Conservation (phyloP, 1,140 invertebrate genomes). For the Piezodorus guildinii region DNA sequence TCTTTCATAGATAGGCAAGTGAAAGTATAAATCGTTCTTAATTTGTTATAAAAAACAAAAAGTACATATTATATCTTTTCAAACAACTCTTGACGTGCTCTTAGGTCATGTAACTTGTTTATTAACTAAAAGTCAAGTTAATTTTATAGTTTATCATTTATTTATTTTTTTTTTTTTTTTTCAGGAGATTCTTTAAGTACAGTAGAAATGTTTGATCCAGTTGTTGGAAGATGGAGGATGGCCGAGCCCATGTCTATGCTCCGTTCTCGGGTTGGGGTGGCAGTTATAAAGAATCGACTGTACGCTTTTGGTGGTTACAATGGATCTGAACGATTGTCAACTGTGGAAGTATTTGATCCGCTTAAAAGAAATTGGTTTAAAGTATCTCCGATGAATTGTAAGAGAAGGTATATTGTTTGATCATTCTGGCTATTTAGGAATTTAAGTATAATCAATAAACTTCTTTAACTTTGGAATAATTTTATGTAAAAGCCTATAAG, state of each 20-base stretch:
- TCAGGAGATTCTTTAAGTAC: constrained; percentile 72
- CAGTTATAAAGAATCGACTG: constrained; percentile 61
- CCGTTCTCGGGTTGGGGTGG: constrained; percentile 71
- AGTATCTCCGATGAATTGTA: constrained; percentile 71
- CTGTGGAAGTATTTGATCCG: constrained; percentile 82
- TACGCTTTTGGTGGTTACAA: constrained; percentile 72
- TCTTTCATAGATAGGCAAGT: too few relatives aligned
- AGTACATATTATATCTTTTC: too few relatives aligned
- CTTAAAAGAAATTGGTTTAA: constrained; percentile 59
- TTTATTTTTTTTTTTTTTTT: not conserved
- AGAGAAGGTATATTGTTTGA: constrained; percentile 48
- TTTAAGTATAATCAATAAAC: too few relatives aligned
- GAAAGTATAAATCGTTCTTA: too few relatives aligned
- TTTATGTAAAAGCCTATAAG: too few relatives aligned
- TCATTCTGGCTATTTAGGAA: too few relatives aligned
- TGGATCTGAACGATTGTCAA: constrained; percentile 65
- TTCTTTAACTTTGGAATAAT: too few relatives aligned
- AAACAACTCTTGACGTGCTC: too few relatives aligned
- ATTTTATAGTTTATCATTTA: too few relatives aligned
- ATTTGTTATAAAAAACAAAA: too few relatives aligned
- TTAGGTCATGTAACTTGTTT: too few relatives aligned
- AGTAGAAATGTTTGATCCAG: constrained; percentile 76
- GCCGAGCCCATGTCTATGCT: constrained; percentile 78
- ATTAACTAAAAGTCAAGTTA: too few relatives aligned
- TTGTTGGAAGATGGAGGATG: constrained; percentile 57